Base-by-base conservation (phyloP, 2,113 vertebrate genomes). In the Psettodes erumei region DNA sequence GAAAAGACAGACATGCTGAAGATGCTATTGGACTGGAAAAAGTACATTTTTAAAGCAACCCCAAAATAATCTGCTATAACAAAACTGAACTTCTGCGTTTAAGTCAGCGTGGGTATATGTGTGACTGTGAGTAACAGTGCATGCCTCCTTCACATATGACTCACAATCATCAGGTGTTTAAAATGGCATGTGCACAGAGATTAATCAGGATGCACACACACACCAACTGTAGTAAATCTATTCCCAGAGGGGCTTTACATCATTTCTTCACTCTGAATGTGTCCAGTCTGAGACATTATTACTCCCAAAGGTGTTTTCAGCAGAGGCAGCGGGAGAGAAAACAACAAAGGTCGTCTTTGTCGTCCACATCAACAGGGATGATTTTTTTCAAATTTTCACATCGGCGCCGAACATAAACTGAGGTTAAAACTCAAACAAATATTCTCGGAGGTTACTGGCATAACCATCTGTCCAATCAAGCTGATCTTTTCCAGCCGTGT, bases 401-500 rank as follows among this genome's bases (percentile, higher is more conserved):
- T 53, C 32, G 0, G 32, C 16, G 23, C 53, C 66, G n/a, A 58
- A 13, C 13, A 33, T 21, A 48, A 42, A 19, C 32, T 70, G 28
- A 65, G 18, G 30, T 53, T 38, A 37, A 53, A 55, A 27, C 25
- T 65, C 45, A 12, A 21, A 9, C 8, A 21, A 38, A 51, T 37
- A 48, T 50, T 23, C 11, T 2, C 6, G 8, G 25, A 56, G 45
- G 50, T 45, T 16, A 40, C 28, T 23, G 71, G 69, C 51, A 47
- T 4, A 55, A 37, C 51, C 56, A 43, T 70, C 70, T 76, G 55
- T 59, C 68, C 35, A 28, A 67, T 86, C 45, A 75, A 61, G 50
- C 42, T 78, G 75, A 85, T 28, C 60, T 54, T 74, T 82, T 74
- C 75, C 88, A 88, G 82, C 45, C 21, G 13, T 37, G 35, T 69